A percentile compares a stretch with the other conserved stretches of the same genome.
phyloP scores from a whole-genome alignment of 53 echinoderm and acorn worm species.

The Patiria pectinifera region DNA sequence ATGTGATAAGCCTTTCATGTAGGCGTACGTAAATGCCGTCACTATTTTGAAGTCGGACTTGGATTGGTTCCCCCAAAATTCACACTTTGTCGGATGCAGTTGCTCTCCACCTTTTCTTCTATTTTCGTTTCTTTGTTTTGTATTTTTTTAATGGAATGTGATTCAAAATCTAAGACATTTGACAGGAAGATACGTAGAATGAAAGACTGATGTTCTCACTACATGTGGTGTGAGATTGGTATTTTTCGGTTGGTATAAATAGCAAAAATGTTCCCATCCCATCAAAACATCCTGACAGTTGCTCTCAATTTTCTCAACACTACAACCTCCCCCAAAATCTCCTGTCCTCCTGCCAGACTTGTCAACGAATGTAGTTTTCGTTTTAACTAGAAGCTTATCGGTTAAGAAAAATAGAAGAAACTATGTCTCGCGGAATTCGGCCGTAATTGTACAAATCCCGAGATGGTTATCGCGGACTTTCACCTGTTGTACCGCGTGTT shows the following conservation, averaged over 20 bases:
- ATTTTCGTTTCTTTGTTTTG: no score
- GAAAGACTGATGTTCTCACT: neutral
- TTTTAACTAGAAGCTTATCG: neutral
- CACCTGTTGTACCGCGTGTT: constrained; percentile 54
- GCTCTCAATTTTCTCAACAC: constrained; percentile 1
- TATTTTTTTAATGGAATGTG: no score
- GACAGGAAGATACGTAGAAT: no score
- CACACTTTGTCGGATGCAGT: no score
- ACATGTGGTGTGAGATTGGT: neutral
- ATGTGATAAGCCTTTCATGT: no score
- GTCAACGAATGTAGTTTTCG: constrained; percentile 36
- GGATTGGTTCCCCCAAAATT: no score
- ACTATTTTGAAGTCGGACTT: no score
- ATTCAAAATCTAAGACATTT: no score
- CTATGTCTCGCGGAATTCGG: constrained; percentile 38
- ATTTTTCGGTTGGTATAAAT: neutral
- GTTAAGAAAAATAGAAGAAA: neutral
- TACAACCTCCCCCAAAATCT: neutral
- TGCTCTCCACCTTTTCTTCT: no score
- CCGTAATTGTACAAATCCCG: constrained; percentile 29
- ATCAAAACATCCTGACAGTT: neutral
- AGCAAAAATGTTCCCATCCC: neutral
- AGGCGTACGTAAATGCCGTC: no score
- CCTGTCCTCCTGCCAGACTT: neutral
- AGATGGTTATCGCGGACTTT: constrained; percentile 38